A percentile compares a stretch with the other conserved stretches of the same genome.
phyloP scores from a whole-genome alignment of 2,113 vertebrate genomes.

The Gobius niger region DNA sequence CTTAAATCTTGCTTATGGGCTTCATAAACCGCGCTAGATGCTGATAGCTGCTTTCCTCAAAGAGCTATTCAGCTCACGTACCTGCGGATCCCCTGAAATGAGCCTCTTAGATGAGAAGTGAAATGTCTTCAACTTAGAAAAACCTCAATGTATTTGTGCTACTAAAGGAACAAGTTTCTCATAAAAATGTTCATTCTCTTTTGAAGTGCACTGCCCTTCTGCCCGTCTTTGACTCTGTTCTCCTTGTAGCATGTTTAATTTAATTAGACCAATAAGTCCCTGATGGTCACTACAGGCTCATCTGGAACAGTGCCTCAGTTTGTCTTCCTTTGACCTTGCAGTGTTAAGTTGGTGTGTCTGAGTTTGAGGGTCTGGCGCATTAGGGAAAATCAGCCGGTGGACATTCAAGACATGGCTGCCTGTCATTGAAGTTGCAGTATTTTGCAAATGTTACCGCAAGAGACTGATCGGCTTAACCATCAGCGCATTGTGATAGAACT shows the following conservation, averaged over 20 bases:
- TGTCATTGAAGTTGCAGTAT: not conserved
- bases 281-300: conserved; percentile 58
- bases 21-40: too few relatives aligned
- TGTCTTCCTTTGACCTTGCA: conserved; percentile 59
- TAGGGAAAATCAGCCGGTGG: conserved; percentile 1
- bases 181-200: conserved; percentile 4
- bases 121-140: too few relatives aligned
- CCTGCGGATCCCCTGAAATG: too few relatives aligned
- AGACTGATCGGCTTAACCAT: conserved; percentile 4
- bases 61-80: too few relatives aligned
- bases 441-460: conserved; percentile 9
- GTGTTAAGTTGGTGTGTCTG: conserved; percentile 35
- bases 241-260: conserved; percentile 55
- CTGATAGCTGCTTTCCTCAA: too few relatives aligned
- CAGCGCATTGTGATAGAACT: too few relatives aligned
- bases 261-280: conserved; percentile 71
- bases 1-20: too few relatives aligned
- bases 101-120: too few relatives aligned
- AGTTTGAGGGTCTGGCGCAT: not conserved
- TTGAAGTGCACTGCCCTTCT: conserved; percentile 1
- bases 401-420: not conserved
- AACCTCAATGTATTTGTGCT: too few relatives aligned
- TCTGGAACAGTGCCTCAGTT: conserved; percentile 58
- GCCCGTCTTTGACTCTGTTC: conserved; percentile 2
- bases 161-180: not conserved